Conservation (phyloP, 1,140 invertebrate species). For the Temnothorax longispinosus region DNA sequence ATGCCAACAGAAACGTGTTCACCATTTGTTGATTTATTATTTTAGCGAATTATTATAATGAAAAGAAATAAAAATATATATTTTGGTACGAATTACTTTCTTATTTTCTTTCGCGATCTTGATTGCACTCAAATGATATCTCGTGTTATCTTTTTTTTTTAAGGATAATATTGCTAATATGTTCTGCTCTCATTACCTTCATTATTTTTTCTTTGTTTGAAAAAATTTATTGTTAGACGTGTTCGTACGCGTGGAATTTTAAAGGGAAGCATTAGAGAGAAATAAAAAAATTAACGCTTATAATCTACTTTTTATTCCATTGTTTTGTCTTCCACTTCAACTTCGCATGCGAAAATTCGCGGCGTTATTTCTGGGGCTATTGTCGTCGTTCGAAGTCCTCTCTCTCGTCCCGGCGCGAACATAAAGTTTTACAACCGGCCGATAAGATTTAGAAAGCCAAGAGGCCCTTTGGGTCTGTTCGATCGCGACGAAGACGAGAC, state of each 20-base stretch:
- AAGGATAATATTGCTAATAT: not conserved
- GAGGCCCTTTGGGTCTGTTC: conserved; percentile 17
- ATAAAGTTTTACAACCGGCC: conserved; percentile 58
- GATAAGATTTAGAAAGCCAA: conserved; percentile 62
- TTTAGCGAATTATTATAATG: not conserved
- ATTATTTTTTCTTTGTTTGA: not conserved
- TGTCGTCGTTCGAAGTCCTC: conserved; percentile 36
- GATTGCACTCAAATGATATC: not conserved
- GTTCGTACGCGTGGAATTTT: not conserved
- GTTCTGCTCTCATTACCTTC: not conserved
- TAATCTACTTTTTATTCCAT: not conserved
- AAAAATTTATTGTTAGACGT: not conserved
- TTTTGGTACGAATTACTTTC: not conserved
- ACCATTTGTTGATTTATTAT: not conserved
- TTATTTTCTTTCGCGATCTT: not conserved
- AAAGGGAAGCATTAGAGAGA: not conserved
- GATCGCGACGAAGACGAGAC: conserved; percentile 1
- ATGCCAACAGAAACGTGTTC: conserved; percentile 12
- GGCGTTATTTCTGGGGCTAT: conserved; percentile 40
- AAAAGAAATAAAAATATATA: not conserved
- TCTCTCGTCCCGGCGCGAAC: conserved; percentile 47
- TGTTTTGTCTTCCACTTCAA: not conserved
- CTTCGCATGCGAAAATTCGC: conserved; percentile 20
- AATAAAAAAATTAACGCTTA: not conserved
- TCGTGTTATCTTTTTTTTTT: not conserved